Base-by-base conservation (phyloP, 2,797 vertebrate genomes). In the Scolopax rusticola region DNA sequence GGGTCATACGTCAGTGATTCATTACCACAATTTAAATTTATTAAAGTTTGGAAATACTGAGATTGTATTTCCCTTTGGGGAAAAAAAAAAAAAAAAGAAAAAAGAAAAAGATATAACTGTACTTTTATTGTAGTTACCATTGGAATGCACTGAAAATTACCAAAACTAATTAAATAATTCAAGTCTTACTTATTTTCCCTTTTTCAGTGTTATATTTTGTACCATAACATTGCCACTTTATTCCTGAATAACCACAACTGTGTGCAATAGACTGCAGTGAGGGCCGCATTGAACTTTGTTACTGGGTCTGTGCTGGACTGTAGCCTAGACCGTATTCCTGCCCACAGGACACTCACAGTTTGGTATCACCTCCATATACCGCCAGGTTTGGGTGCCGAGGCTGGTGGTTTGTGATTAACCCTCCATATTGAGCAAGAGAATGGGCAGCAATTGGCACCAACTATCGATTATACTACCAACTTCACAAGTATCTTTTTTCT, bases 61-160 rank as follows among this genome's bases (percentile, higher is more conserved):
- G 14, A 70, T 11, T 48, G 3, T 50, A 4, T 89, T 89, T 60
- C 4, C 43, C 6, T 76, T 68, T 20, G 32, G 10, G 9, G 5
- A 51, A 41, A 78, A 59, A 69, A 57, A 59, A 11, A 40, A n/a
- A 21, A 33, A n/a, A 21, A 16, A 6, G 36, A 56, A 32, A 23
- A 48, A 9, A 56, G 50, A 11, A 40, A n/a, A 32, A 36, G 23
- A 36, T 36, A 36, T 60, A 78, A 9, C 2, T 0, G 0, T 18
- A 30, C 53, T 90, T 90, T 88, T 60, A 15, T 51, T 71, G 2
- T 25, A n/a, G 32, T 33, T 61, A 43, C 8, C 8, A 53, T 57
- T 86, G 86, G 70, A 80, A 38, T 12, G 3, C 25, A 76, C 9
- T 68, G 9, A 36, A 90, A 73, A 33, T 40, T 25, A 59, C 1